Conservation (phyloP, 2,888 invertebrate genomes). For the Ditylenchus weischeri region DNA sequence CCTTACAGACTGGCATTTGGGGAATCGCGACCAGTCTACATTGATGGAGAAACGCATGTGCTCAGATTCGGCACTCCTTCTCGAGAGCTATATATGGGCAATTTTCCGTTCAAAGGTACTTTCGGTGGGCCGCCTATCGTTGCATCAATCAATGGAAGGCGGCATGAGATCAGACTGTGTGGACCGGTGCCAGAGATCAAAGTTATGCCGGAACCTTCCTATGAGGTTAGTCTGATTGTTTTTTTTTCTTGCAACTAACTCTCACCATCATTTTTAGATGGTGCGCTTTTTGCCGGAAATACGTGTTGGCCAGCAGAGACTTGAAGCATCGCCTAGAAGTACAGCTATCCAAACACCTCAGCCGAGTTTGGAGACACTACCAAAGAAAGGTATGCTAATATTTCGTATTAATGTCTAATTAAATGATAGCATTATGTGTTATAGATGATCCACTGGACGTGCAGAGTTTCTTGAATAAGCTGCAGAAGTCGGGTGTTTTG, state of each 20-base stretch:
- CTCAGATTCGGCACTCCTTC: constrained; percentile 81
- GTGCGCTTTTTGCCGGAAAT: no score
- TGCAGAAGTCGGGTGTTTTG: constrained; percentile 34
- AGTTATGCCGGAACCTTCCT: constrained; percentile 75
- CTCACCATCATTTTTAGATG: no score
- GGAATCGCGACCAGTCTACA: constrained; percentile 46
- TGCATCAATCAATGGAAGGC: constrained; percentile 75
- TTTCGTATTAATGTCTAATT: no score
- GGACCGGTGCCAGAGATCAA: constrained; percentile 90
- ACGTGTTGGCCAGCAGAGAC: no score
- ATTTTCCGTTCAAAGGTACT: constrained; percentile 82
- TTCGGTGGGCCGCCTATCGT: constrained; percentile 78
- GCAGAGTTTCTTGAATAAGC: constrained; percentile 22
- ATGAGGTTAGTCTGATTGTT: constrained; percentile 66
- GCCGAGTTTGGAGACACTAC: no score
- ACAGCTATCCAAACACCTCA: no score
- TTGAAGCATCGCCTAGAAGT: no score
- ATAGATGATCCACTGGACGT: constrained; percentile 21
- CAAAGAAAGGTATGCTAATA: no score
- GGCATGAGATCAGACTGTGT: constrained; percentile 75
- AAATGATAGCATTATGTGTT: neutral
- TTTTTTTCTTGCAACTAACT: no score
- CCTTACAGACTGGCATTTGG: constrained; percentile 49
- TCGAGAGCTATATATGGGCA: constrained; percentile 83
- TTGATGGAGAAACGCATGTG: constrained; percentile 63